Base-by-base conservation (phyloP, 2,888 invertebrate species). In the Argyresthia goedartella region DNA sequence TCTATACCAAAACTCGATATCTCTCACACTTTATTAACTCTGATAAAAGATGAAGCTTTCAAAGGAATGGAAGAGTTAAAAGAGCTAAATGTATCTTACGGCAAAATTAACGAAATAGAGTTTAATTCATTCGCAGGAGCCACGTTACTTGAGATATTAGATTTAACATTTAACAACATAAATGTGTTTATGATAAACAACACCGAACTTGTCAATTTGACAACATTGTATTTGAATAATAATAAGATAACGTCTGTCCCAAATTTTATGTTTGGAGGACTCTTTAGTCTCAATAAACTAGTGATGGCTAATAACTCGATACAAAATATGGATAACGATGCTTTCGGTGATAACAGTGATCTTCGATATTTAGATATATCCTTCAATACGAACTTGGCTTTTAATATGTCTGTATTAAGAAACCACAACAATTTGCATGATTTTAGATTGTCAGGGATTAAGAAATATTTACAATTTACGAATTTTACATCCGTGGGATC, bases 111-210 rank as follows among this genome's bases (percentile, higher is more conserved):
- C 25, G 62, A 62, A 25, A 36, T 82, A 14, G 62, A 76, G 53
- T 78, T 63, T 54, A 74, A 81, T 57, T 56, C 66, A 4, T 77
- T 81, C 54, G 53, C 53, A 1, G 56, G 67, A 49, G 74, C 74
- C 1, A 69, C 66, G 1, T 60, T 62, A 13, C 59, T 81, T 42
- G 64, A 66, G 59, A 61, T 55, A 3, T 57, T 82, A 8, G 81
- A 82, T 56, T 58, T 81, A n/a, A 81, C 81, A 0, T 63, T 59
- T 53, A 81, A 81, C 45, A 55, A 61, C 56, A 53, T 81, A 0
- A 61, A 54, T 50, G 50, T 54, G 7, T 78, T 82, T 52, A 42
- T 55, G 1, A 51, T 81, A 1, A 81, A 81, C 53, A 60, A 64
- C n/a, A 68, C 69, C 1, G 66, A 73, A 36, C 56, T 81, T 46